Percentiles rank a stretch among this genome's conserved stretches.
Evolutionary conservation across 2,797 vertebrate species (phyloP).

Genomic region (Iguana delicatissima): DNA sequence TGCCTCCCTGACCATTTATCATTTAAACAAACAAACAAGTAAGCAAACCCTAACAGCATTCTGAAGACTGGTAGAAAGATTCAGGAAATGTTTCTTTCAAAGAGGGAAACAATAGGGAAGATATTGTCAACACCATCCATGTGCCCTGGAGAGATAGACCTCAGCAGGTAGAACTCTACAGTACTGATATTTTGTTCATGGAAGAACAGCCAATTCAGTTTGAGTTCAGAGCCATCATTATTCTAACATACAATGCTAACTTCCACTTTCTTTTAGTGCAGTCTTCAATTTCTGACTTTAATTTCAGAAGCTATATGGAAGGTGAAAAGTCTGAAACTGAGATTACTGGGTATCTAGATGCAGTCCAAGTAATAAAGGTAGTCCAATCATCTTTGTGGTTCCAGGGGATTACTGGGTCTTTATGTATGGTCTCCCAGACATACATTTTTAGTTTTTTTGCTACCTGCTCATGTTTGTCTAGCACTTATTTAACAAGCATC

Average conservation of each 20-base stretch:
- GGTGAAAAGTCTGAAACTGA: neutral
- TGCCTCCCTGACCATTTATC: no score
- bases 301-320: neutral
- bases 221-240: neutral
- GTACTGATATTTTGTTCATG: neutral
- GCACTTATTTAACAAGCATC: neutral
- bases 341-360: neutral
- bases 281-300: neutral
- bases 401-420: neutral
- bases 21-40: no score
- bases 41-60: no score
- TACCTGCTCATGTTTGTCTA: neutral
- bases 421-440: neutral
- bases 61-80: no score
- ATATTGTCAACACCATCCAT: neutral
- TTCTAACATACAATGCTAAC: neutral
- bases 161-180: neutral
- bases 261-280: neutral
- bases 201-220: neutral
- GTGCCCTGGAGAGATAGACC: no score
- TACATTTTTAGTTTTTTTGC: neutral
- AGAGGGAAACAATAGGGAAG: neutral
- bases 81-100: neutral
- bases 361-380: neutral
- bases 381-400: neutral